These are phyloP conservation scores for Physocephala rufipes DNA, from an alignment of 2,888 invertebrate species.

Conservation along the genomic window DNA sequence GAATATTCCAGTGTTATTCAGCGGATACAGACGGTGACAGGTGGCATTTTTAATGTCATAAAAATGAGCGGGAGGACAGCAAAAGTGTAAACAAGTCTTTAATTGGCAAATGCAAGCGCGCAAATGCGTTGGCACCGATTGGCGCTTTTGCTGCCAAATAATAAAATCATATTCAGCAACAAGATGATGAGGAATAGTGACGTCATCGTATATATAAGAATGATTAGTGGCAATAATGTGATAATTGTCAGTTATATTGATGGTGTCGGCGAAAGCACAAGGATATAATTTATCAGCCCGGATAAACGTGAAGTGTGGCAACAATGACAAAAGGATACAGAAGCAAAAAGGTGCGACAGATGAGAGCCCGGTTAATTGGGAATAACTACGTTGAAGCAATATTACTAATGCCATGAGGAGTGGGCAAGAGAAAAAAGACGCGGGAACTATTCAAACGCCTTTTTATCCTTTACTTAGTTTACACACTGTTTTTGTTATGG, in stretches of 20 bases:
- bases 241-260: constrained; percentile 57
- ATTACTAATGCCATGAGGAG: too few species aligned
- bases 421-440: too few species aligned
- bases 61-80: constrained; percentile 54
- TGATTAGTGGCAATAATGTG: constrained; percentile 39
- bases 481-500: too few species aligned
- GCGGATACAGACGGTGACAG: constrained; percentile 40
- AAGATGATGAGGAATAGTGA: constrained; percentile 54
- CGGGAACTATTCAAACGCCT: too few species aligned
- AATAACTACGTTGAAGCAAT: too few species aligned
- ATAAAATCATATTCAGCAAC: constrained; percentile 58
- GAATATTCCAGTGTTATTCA: not conserved
- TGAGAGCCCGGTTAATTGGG: too few species aligned
- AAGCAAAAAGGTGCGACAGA: constrained; percentile 8
- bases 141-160: constrained; percentile 48
- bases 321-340: not conserved
- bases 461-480: too few species aligned
- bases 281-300: constrained; percentile 48
- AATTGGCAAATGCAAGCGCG: constrained; percentile 62
- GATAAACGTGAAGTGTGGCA: not conserved
- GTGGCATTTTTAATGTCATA: constrained; percentile 47
- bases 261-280: constrained; percentile 59
- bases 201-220: constrained; percentile 57
- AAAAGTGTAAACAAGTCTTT: constrained; percentile 61
- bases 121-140: constrained; percentile 51